Evolutionary conservation across 2,113 vertebrate genomes (phyloP), one percentile per base, ranked within the genome.

Genomic region (Leuciscus idus): DNA sequence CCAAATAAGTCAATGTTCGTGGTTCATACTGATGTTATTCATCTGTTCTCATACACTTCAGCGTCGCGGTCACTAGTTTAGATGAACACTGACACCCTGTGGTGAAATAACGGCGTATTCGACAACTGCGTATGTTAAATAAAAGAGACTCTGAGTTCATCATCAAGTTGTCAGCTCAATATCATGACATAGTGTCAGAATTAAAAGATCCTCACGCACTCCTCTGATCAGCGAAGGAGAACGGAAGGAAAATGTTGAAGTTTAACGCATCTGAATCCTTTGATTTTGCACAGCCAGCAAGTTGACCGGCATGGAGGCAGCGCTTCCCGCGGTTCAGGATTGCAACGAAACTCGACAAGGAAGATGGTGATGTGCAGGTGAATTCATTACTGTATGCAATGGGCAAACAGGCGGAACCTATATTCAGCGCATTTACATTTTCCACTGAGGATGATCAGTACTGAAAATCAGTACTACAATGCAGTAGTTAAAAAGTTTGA

Each of bases 381-480:
- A 83, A 85, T 83, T 78, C n/a, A 70, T 15, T 86, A 26, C 59
- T 87, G 11, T 87, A 87, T 52, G 46, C 83, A 23, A 76, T 89
- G 46, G 36, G 84, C 9, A 85, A 70, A 43, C 72, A 81, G 46
- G 76, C 70, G 1, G 46, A 89, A 66, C 57, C 66, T 10, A 73
- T 81, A 12, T 84, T 68, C 36, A 81, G 48, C 15, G 55, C 46
- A 2, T 87, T 87, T 74, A 19, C 21, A 4, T 84, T 84, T 48
- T n/a, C 23, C 8, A 28, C n/a, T 8, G 82, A 87, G 19, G 57
- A 74, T 4, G 26, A 26, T 26, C 26, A 26, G 26, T 26, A 26
- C 26, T 26, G 68, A 70, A 1, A 23, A 82, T 23, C 46, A 61
- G 23, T 46, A 78, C 4, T 87, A 77, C 33, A 62, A 78, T 2